phyloP scores from a whole-genome alignment of 2,888 invertebrate species.

The Zelleria hepariella region DNA sequence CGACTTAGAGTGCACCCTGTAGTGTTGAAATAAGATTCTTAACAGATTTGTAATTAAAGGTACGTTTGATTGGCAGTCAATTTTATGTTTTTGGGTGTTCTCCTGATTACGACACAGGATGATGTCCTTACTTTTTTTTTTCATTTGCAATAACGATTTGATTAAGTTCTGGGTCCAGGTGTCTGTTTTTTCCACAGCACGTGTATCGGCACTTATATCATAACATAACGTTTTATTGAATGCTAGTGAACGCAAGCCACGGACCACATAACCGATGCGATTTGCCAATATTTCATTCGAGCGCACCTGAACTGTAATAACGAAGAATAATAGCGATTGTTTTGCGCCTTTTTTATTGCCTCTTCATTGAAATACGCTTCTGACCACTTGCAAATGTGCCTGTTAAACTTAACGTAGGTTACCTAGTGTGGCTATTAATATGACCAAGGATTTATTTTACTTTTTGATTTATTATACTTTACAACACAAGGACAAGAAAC shows the following conservation, averaged over 20 bases:
- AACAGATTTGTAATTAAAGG: too few relatives aligned
- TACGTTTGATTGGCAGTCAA: too few relatives aligned
- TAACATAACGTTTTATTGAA: neutral
- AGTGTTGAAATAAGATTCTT: too few relatives aligned
- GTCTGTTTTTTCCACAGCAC: neutral
- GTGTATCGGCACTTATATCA: neutral
- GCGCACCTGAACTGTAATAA: constrained; percentile 65
- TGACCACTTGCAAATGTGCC: neutral
- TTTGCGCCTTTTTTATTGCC: constrained; percentile 57
- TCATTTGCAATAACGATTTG: neutral
- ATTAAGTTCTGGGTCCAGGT: neutral
- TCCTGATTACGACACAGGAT: too few relatives aligned
- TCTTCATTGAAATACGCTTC: constrained; percentile 40
- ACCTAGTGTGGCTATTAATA: neutral
- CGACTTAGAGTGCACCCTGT: too few relatives aligned
- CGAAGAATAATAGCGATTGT: constrained; percentile 62
- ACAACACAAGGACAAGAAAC: too few relatives aligned
- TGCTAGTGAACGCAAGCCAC: neutral
- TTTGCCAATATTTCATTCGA: constrained; percentile 55
- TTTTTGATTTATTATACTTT: too few relatives aligned
- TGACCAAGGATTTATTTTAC: neutral
- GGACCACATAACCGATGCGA: constrained; percentile 46
- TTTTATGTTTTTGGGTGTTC: too few relatives aligned
- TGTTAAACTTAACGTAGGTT: neutral
- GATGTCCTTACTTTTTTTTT: neutral